These are phyloP conservation scores for Nannobrachium achirus DNA, from an alignment of 2,113 vertebrate genomes.

Conservation along the genomic window DNA sequence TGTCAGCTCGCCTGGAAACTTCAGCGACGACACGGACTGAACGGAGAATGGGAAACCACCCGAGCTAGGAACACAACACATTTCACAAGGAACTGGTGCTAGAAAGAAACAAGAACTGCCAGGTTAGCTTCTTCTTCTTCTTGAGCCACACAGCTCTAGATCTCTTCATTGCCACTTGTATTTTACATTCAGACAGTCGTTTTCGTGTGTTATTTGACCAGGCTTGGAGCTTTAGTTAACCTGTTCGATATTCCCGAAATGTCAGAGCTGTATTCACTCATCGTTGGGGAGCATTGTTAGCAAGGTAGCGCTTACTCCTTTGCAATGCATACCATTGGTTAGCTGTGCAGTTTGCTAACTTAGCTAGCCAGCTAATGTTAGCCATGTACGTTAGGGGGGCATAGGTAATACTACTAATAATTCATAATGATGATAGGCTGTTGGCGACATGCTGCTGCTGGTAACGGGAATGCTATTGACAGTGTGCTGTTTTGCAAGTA, in stretches of 20 bases:
- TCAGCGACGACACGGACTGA: slow-evolving; percentile 22
- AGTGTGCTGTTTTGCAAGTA: background rate
- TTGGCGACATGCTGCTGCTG: background rate
- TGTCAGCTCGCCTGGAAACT: slow-evolving; percentile 45
- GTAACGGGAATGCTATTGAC: background rate
- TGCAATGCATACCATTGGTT: slow-evolving; percentile 41
- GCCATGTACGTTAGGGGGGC: slow-evolving; percentile 53
- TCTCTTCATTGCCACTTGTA: slow-evolving; percentile 29
- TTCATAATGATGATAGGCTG: background rate
- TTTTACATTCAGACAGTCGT: slow-evolving; percentile 20
- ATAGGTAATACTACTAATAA: background rate
- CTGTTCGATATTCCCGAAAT: background rate
- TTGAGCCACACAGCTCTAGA: slow-evolving; percentile 12
- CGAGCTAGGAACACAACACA: slow-evolving; percentile 64
- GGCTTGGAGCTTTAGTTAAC: background rate
- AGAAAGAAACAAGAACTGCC: slow-evolving; percentile 37
- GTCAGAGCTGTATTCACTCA: background rate
- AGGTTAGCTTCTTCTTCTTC: slow-evolving; percentile 62
- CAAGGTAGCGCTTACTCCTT: slow-evolving; percentile 26
- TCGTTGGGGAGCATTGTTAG: background rate
- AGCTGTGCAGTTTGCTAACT: slow-evolving; percentile 40
- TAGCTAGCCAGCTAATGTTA: slow-evolving; percentile 68
- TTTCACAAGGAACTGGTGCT: slow-evolving; percentile 52
- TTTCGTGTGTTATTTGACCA: slow-evolving; percentile 22
- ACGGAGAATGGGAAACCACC: slow-evolving; percentile 68